Base-by-base conservation (phyloP, 1,140 invertebrate species). In the Drosophila bocki region DNA sequence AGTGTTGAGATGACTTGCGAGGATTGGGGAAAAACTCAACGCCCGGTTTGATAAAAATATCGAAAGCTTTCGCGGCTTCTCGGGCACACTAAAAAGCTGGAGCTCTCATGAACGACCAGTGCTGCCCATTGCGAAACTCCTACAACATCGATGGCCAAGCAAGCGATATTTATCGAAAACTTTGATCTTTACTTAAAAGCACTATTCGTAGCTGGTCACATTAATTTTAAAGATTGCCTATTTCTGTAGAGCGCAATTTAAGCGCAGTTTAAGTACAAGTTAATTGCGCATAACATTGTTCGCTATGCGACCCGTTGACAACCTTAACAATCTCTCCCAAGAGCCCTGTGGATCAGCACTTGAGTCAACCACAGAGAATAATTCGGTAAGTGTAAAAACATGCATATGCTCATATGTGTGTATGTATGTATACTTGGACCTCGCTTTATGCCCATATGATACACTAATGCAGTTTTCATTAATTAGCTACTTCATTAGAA, bases 331-430 rank as follows among this genome's bases (percentile, higher is more conserved):
- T 54, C 17, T 54, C 0, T 37, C 33, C 17, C 51, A 54, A 37
- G 3, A 9, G 7, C 33, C 7, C 11, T 19, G 7, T 2, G 51
- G 6, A 37, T 54, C 17, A 15, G 32, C 17, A 19, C 17, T 53
- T 37, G 51, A 54, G 3, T 37, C 51, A 37, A 37, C 33, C 7
- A 54, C 33, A 37, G 51, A 37, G 17, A 37, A 54, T 37, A 54
- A 54, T 37, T 54, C 33, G 17, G 51, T 37, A 54, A 37, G 12
- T 54, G 17, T 3, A 9, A 13, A 15, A 29, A 29, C 6, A 29
- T 29, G 5, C 26, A 29, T 29, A 29, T 26, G 26, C 6, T 7
- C 26, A 29, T 29, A 29, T 26, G 3, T 29, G 1, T 6, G 7
- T 29, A 29, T 29, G 26, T 6, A 29, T 29, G 26, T 15, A 15